A percentile compares a stretch with the other conserved stretches of the same genome.
phyloP scores from a whole-genome alignment of 1,140 invertebrate species.

The Tetramorium parvispinum region DNA sequence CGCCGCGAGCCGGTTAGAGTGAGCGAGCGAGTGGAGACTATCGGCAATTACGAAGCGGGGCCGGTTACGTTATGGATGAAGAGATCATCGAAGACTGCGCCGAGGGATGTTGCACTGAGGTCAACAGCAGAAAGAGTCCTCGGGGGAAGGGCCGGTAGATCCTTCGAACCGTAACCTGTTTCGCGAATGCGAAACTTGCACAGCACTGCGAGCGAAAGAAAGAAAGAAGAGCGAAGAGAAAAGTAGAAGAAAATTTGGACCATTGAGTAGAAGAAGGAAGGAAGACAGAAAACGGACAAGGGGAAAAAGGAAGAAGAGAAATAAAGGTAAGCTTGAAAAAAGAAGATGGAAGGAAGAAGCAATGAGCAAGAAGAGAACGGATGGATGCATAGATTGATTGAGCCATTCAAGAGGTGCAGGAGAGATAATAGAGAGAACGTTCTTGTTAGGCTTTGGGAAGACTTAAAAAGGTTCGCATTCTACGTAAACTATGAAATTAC shows the following conservation, averaged over 20 bases:
- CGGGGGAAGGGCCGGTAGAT: background rate
- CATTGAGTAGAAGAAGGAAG: background rate
- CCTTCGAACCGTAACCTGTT: slow-evolving; percentile 11
- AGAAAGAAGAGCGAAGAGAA: background rate
- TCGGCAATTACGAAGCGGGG: slow-evolving; percentile 50
- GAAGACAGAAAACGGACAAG: background rate
- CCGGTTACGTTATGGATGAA: slow-evolving; percentile 39
- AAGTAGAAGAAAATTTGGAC: background rate
- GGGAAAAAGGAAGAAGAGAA: background rate
- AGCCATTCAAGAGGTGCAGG: background rate
- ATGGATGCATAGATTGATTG: background rate
- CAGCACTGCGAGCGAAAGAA: background rate
- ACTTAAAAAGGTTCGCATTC: background rate
- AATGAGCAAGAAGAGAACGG: background rate
- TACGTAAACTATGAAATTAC: slow-evolving; percentile 13
- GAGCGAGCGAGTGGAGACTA: background rate
- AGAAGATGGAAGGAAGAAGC: no score
- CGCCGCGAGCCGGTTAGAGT: slow-evolving; percentile 24
- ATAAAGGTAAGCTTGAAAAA: background rate
- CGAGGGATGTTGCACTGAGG: slow-evolving; percentile 2
- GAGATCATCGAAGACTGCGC: slow-evolving; percentile 43
- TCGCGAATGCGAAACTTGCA: slow-evolving; percentile 19
- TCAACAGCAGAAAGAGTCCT: slow-evolving; percentile 24
- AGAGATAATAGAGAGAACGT: slow-evolving; percentile 40
- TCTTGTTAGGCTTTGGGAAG: background rate